phyloP scores from a whole-genome alignment of 2,113 vertebrate species.

The Ochotona princeps region DNA sequence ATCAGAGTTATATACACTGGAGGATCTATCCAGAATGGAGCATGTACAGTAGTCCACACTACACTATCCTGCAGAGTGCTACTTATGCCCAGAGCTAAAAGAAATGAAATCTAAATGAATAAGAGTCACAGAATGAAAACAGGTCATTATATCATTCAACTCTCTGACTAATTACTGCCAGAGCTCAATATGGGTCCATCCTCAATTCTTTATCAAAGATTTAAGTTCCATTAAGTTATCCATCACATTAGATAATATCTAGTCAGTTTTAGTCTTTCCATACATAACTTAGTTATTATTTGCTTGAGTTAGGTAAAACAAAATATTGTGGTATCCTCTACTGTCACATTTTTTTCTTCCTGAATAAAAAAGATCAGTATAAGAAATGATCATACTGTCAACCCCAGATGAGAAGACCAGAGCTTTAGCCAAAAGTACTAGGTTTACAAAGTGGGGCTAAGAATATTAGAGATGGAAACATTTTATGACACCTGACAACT shows the following conservation, averaged over 20 bases:
- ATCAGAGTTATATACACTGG: not conserved
- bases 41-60: not conserved
- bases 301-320: not conserved
- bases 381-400: not conserved
- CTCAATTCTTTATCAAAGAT: not conserved
- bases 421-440: slow-evolving; percentile 23
- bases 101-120: not conserved
- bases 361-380: not conserved
- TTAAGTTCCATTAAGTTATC: not conserved
- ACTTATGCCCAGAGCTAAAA: not conserved
- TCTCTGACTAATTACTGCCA: not conserved
- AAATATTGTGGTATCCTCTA: not conserved
- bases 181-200: not conserved
- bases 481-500: slow-evolving; percentile 43
- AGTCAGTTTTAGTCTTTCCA: slow-evolving; percentile 11
- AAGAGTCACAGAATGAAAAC: not conserved
- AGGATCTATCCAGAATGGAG: not conserved
- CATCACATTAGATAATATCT: not conserved
- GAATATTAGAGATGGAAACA: slow-evolving; percentile 42
- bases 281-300: not conserved
- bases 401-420: slow-evolving; percentile 29
- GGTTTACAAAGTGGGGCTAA: slow-evolving; percentile 39
- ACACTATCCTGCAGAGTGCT: not conserved
- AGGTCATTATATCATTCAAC: not conserved
- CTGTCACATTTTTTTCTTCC: not conserved